Percentiles rank a stretch among this genome's conserved stretches.
These are phyloP conservation scores for Platerodrilus igneus DNA, from an alignment of 2,888 invertebrate species.

Conservation along the genomic window DNA sequence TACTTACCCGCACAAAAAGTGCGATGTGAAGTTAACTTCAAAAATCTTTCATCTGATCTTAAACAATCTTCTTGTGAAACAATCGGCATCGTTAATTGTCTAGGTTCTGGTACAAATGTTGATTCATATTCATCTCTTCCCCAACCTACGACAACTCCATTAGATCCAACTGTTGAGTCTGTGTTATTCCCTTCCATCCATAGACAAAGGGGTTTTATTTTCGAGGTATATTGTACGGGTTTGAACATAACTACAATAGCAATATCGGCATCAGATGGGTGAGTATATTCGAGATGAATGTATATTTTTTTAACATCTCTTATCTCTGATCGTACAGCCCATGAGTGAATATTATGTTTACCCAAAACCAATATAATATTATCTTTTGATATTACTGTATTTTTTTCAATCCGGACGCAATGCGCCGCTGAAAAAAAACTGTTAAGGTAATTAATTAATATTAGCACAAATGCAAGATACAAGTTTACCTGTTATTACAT, in stretches of 20 bases:
- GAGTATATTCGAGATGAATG: constrained; percentile 56
- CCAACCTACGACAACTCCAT: constrained; percentile 57
- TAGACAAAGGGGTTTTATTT: constrained; percentile 59
- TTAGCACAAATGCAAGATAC: too few species aligned
- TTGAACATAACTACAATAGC: constrained; percentile 54
- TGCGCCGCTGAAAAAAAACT: constrained; percentile 44
- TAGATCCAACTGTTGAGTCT: constrained; percentile 35
- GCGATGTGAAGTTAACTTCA: constrained; percentile 45
- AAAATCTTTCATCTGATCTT: constrained; percentile 47
- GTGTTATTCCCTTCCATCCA: constrained; percentile 52
- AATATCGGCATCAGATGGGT: constrained; percentile 54
- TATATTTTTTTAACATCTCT: constrained; percentile 48
- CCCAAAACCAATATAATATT: constrained; percentile 40
- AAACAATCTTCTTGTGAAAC: constrained; percentile 54
- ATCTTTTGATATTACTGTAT: constrained; percentile 31
- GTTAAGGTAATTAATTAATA: constrained; percentile 4
- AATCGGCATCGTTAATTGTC: constrained; percentile 51
- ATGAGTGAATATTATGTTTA: constrained; percentile 34
- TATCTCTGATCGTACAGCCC: constrained; percentile 33
- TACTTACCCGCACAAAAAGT: constrained; percentile 60
- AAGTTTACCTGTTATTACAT: constrained; percentile 41
- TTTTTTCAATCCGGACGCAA: constrained; percentile 35
- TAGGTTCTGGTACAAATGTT: constrained; percentile 49
- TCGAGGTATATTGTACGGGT: constrained; percentile 50
- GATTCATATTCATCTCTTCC: constrained; percentile 51